Evolutionary conservation across 1,140 invertebrate genomes (phyloP), one percentile per base, ranked within the genome.

Genomic region (Drosophila pseudoobscura): DNA sequence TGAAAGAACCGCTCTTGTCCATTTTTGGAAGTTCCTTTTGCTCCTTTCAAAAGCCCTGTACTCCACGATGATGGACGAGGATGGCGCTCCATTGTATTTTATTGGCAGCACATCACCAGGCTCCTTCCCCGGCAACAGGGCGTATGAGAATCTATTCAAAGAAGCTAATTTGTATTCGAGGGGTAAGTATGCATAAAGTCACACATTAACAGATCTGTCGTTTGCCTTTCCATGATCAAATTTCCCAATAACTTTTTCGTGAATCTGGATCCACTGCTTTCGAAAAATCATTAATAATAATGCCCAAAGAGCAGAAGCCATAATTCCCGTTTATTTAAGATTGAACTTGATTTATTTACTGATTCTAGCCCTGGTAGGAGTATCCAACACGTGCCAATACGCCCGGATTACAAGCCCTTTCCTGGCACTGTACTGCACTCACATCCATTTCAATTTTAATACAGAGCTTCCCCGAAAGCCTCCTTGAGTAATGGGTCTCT

Each of bases 321-420:
- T 49, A 55, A 47, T 20, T 65, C 51, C 31, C 24, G 9, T 54
- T 35, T 49, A 24, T 69, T 8, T 45, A 51, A 69, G 24, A 56
- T 69, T 69, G 43, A n/a, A 50, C 51, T 69, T 69, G 65, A 69
- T 69, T 69, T 69, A 69, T 69, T 56, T 56, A 31, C 26, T 26
- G 45, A 24, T 35, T 24, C 52, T 29, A 64, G 46, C 64, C 17
- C 8, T 3, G 2, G 13, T 11, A n/a, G 8, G 24, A 24, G 0
- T 3, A 47, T 24, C 41, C 20, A 43, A 43, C 63, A 57, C 45
- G 65, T 69, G 63, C 51, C 65, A 69, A 69, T 69, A 35, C 26
- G 8, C 35, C 31, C 31, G 8, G 63, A 29, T 64, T 52, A 69
- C 50, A 57, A 69, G 24, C 35, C 26, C 44, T 7, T 41, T 22